Evolutionary conservation across 2,113 vertebrate genomes (phyloP).

Genomic region (Heterotis niloticus): DNA sequence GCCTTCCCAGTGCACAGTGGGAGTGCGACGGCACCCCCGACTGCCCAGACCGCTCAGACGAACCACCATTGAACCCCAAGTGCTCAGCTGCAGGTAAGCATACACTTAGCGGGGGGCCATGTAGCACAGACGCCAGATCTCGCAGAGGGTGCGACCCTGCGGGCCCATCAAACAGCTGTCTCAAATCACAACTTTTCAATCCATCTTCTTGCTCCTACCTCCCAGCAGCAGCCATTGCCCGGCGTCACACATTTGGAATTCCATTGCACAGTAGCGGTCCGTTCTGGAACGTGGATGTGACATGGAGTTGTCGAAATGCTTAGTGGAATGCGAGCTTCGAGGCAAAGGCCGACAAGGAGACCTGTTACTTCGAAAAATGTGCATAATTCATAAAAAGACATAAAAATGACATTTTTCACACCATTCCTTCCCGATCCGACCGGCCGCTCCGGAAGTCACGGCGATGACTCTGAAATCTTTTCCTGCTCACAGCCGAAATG

Average conservation of each 20-base stretch:
- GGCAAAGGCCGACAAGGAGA: no score
- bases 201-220: not conserved
- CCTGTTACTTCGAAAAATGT: no score
- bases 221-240: not conserved
- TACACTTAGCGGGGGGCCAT: not conserved
- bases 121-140: not conserved
- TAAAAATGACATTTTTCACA: no score
- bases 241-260: no score
- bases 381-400: no score
- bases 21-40: conserved; percentile 81
- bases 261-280: not conserved
- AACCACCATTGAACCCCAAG: conserved; percentile 73
- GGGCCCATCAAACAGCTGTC: not conserved
- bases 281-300: not conserved
- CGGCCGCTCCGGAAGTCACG: no score
- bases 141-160: no score
- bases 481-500: no score
- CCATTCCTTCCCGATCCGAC: no score
- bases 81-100: conserved; percentile 72
- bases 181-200: not conserved
- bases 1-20: conserved; percentile 74
- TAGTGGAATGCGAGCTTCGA: no score
- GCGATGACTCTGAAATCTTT: no score
- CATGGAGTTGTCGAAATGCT: not conserved
- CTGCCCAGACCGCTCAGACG: conserved; percentile 78